Conservation (phyloP, 2,113 vertebrate species). For the Daphoenositta chrysoptera region DNA sequence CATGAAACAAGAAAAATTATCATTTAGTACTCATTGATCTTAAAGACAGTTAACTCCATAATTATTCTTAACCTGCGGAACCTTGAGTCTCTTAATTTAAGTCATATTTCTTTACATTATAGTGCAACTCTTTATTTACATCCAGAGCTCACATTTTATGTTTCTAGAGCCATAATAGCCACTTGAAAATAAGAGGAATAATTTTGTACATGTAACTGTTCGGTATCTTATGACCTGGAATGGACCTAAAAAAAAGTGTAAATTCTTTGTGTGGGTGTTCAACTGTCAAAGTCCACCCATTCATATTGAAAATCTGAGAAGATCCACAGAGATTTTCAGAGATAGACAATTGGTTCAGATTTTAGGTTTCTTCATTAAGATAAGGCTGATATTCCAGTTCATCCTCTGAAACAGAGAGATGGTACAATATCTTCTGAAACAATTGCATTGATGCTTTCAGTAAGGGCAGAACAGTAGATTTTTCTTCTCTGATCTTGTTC, state of each 20-base stretch:
- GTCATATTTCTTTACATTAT: not conserved
- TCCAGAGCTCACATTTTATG: not conserved
- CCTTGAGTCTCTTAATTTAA: not conserved
- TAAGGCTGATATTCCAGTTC: not conserved
- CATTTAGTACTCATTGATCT: not conserved
- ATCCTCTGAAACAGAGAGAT: not conserved
- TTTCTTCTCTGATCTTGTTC: not conserved
- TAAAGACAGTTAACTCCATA: not conserved
- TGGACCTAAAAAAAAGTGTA: not conserved
- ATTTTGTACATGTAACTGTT: not conserved
- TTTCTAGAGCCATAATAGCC: not conserved
- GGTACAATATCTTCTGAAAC: not conserved
- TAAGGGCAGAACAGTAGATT: not conserved
- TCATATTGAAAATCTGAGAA: not conserved
- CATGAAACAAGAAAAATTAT: not conserved
- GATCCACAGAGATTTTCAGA: not conserved
- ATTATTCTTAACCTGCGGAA: not conserved
- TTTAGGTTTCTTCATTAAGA: not conserved
- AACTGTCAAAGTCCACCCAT: not conserved
- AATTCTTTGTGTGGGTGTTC: not conserved
- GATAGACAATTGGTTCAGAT: not conserved
- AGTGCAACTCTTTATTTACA: not conserved
- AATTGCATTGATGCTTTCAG: not conserved
- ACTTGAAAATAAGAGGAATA: not conserved
- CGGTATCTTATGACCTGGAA: not conserved